These are phyloP conservation scores for Drosophila austrosaltans DNA, from an alignment of 2,888 invertebrate genomes.

Conservation along the genomic window DNA sequence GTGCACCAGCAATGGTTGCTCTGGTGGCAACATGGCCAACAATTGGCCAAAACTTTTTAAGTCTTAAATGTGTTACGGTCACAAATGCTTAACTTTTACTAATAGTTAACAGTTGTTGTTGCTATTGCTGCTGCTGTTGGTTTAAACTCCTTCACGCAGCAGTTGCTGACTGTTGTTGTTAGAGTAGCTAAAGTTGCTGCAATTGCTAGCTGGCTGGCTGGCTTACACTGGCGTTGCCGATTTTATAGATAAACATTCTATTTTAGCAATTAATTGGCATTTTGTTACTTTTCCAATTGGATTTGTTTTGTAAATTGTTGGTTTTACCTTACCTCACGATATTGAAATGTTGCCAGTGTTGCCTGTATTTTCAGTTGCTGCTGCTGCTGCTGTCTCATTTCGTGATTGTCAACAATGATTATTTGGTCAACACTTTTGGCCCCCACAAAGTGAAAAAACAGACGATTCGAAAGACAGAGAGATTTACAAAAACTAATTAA, in stretches of 20 bases:
- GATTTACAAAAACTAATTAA: slow-evolving; percentile 62
- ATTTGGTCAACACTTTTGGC: slow-evolving; percentile 57
- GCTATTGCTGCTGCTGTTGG: slow-evolving; percentile 31
- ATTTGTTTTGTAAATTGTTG: slow-evolving; percentile 71
- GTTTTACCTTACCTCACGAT: slow-evolving; percentile 71
- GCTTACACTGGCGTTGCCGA: slow-evolving; percentile 49
- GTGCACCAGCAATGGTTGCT: slow-evolving; percentile 35
- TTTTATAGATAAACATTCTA: slow-evolving; percentile 81
- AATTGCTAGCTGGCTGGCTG: slow-evolving; percentile 22
- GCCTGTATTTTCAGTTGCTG: slow-evolving; percentile 29
- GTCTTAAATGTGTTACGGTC: slow-evolving; percentile 74
- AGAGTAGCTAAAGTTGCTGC: slow-evolving; percentile 16
- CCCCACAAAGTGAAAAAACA: slow-evolving; percentile 18
- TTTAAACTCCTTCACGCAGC: slow-evolving; percentile 32
- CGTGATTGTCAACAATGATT: slow-evolving; percentile 80
- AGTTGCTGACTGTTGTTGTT: slow-evolving; percentile 34
- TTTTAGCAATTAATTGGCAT: slow-evolving; percentile 82
- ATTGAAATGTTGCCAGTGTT: slow-evolving; percentile 77
- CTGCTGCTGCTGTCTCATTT: slow-evolving; percentile 43
- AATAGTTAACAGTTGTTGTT: slow-evolving; percentile 64
- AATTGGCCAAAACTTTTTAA: slow-evolving; percentile 53
- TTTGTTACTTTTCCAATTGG: slow-evolving; percentile 77
- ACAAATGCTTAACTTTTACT: slow-evolving; percentile 81
- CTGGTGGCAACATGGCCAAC: slow-evolving; percentile 42
- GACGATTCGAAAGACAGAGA: slow-evolving; percentile 9